phyloP scores from a whole-genome alignment of 2,797 vertebrate species.

The Telmatherina bonti region DNA sequence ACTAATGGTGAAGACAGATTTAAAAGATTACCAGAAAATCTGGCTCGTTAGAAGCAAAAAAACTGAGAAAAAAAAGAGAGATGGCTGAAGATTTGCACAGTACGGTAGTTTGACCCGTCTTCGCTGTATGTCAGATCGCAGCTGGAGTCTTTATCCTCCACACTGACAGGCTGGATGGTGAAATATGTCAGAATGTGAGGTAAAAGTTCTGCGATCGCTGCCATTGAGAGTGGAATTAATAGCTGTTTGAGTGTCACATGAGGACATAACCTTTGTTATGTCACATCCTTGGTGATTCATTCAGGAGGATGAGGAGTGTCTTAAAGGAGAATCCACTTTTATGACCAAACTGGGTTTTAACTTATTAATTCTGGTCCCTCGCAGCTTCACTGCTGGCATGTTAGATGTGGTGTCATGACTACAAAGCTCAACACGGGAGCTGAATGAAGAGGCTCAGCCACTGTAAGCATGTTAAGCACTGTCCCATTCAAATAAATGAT shows the following conservation, averaged over 20 bases:
- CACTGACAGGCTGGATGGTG: neutral
- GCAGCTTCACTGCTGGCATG: neutral
- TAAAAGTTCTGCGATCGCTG: neutral
- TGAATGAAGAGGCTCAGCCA: neutral
- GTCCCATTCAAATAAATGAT: too few relatives aligned
- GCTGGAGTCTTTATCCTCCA: neutral
- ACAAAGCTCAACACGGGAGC: neutral
- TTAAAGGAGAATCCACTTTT: neutral
- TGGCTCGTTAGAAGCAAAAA: neutral
- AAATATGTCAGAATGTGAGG: neutral
- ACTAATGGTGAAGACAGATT: too few relatives aligned
- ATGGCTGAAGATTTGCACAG: neutral
- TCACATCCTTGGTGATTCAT: neutral
- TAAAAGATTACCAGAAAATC: too few relatives aligned
- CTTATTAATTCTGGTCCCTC: neutral
- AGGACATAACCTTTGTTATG: slow-evolving; percentile 18
- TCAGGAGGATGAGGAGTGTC: neutral
- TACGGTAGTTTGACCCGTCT: neutral
- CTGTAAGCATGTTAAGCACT: neutral
- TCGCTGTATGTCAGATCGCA: neutral
- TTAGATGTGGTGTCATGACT: neutral
- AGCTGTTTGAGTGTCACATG: slow-evolving; percentile 9
- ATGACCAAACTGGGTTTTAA: neutral
- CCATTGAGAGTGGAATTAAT: neutral
- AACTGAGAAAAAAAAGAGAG: neutral